Percentiles rank a stretch among this genome's conserved stretches.
Conservation (phyloP, 2,888 invertebrate genomes). For the Heliothis peltigera region DNA sequence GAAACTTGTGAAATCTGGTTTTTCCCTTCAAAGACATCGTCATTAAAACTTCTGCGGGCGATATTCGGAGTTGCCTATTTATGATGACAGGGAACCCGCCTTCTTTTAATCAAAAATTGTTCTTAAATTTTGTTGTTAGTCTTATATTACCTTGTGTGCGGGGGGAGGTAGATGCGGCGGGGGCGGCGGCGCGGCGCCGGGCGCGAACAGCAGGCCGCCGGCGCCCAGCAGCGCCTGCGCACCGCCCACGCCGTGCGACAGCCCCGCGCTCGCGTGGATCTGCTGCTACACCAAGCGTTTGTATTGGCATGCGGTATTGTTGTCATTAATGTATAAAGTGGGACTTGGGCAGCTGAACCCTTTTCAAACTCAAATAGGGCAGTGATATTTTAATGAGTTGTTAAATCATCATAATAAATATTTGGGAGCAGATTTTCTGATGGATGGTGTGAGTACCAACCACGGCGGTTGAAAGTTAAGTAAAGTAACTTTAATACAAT, state of each 20-base stretch:
- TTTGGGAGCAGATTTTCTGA: conserved; percentile 4
- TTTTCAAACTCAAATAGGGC: conserved; percentile 4
- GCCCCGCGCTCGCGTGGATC: conserved; percentile 96
- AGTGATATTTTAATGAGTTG: neutral
- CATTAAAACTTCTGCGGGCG: too few species aligned
- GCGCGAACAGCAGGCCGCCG: conserved; percentile 85
- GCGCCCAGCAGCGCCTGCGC: conserved; percentile 56
- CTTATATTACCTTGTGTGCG: conserved; percentile 81
- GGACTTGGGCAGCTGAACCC: too few species aligned
- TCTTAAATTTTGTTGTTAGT: too few species aligned
- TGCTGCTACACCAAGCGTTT: conserved; percentile 92
- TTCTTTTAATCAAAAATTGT: too few species aligned
- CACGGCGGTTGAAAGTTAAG: too few species aligned
- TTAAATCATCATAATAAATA: conserved; percentile 10
- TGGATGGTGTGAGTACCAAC: neutral
- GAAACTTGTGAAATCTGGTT: too few species aligned
- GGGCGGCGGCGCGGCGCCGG: conserved; percentile 84
- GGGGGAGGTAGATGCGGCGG: conserved; percentile 90
- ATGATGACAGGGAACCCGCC: too few species aligned
- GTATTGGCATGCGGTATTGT: conserved; percentile 22
- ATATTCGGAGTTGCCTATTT: too few species aligned
- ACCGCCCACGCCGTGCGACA: conserved; percentile 87
- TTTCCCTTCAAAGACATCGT: too few species aligned
- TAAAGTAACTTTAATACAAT: too few species aligned
- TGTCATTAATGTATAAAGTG: neutral